Evolutionary conservation across 64 coral and sea anemone species (phyloP).

Genomic region (Porites australiensis): DNA sequence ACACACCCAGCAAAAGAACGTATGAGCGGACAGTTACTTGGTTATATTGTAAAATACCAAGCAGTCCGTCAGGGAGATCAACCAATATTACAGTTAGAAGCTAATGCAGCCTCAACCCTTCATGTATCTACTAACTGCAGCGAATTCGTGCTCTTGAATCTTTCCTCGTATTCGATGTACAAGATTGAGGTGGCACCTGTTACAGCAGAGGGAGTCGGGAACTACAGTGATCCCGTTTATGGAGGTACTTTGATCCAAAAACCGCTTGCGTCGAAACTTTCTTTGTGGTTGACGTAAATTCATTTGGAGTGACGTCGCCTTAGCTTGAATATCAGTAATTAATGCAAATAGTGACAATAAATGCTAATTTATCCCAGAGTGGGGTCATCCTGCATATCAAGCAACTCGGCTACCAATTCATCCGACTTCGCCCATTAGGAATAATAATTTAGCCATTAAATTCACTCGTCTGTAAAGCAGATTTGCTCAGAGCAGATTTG

Average conservation of each 20-base stretch:
- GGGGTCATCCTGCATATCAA: no score
- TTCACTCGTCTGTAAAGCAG: no score
- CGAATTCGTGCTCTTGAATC: background rate
- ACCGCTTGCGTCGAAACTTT: no score
- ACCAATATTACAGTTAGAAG: background rate
- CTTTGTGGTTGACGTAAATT: no score
- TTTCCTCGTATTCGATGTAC: background rate
- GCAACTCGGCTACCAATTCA: no score
- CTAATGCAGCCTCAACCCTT: background rate
- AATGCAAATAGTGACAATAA: no score
- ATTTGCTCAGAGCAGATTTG: no score
- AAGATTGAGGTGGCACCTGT: constrained; percentile 1
- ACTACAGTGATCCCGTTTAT: constrained; percentile 8
- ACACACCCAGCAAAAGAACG: background rate
- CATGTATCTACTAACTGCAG: background rate
- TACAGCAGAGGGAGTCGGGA: background rate
- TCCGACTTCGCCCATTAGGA: no score
- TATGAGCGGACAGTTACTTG: background rate
- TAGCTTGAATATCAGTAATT: no score
- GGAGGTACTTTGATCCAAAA: background rate
- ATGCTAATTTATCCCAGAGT: no score
- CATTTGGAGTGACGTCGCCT: no score
- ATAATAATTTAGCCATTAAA: no score
- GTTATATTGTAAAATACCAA: constrained; percentile 27
- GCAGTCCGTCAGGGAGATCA: background rate